Evolutionary conservation across 1,140 invertebrate genomes (phyloP).

Genomic region (Bombus polaris): DNA sequence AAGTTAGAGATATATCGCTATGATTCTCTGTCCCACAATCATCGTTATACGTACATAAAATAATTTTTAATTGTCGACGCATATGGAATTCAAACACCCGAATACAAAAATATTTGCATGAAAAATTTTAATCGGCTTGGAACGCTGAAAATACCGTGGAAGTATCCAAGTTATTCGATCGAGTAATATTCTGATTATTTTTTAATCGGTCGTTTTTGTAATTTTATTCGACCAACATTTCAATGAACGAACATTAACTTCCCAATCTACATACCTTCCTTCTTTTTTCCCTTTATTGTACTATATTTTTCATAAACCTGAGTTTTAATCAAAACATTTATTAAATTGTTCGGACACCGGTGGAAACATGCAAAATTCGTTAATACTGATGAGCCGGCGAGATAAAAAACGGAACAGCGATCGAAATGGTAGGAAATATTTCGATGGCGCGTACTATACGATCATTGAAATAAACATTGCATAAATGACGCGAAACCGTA

Average conservation of each 20-base stretch:
- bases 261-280: neutral
- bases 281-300: neutral
- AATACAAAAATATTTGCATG: neutral
- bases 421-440: conserved; percentile 16
- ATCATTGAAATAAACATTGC: conserved; percentile 29
- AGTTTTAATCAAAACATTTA: conserved; percentile 31
- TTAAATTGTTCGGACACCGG: conserved; percentile 19
- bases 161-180: neutral
- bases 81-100: conserved; percentile 2
- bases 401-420: neutral
- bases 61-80: neutral
- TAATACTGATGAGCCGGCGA: conserved; percentile 9
- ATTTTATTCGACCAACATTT: neutral
- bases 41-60: neutral
- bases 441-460: neutral
- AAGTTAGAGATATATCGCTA: too few relatives aligned
- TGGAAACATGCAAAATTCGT: neutral
- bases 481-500: neutral
- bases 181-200: conserved; percentile 41
- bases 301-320: neutral
- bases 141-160: neutral
- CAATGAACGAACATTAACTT: neutral
- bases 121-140: neutral
- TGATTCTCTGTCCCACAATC: neutral
- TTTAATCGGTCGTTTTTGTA: conserved; percentile 16